Evolutionary conservation across 2,888 invertebrate genomes (phyloP).

Genomic region (Unio pictorum): DNA sequence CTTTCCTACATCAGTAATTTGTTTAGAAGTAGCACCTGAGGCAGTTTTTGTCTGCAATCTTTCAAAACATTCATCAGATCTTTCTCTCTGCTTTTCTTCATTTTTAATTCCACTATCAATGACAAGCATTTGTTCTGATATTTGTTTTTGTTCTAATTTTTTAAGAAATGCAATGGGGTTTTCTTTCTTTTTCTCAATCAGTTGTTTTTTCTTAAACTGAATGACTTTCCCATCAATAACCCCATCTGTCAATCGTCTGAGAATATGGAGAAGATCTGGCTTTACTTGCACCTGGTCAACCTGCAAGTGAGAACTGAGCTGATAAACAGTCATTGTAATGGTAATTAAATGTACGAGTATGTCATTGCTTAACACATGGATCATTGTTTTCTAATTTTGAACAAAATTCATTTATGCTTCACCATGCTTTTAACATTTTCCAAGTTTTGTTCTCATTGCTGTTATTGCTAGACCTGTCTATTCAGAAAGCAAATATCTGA

Average conservation of each 20-base stretch:
- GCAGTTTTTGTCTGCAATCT: too few species aligned
- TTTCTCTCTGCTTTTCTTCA: neutral
- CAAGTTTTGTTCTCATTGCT: too few species aligned
- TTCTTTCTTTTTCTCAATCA: conserved; percentile 8
- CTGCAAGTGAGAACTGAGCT: conserved; percentile 71
- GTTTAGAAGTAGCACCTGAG: too few species aligned
- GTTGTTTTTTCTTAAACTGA: conserved; percentile 5
- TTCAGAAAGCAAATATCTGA: too few species aligned
- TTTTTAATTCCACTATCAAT: neutral
- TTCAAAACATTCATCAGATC: neutral
- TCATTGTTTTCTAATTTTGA: too few species aligned
- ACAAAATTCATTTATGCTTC: too few species aligned
- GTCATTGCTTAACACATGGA: too few species aligned
- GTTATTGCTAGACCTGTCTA: too few species aligned
- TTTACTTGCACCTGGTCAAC: conserved; percentile 79
- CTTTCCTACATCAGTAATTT: neutral
- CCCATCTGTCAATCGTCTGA: conserved; percentile 80
- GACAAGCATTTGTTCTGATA: neutral
- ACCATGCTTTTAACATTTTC: too few species aligned
- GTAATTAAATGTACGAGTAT: too few species aligned
- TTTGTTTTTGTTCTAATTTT: neutral
- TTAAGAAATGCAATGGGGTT: neutral
- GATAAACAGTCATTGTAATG: too few species aligned
- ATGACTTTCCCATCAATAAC: conserved; percentile 57
- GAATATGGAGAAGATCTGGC: conserved; percentile 81